phyloP scores from a whole-genome alignment of 2,113 vertebrate genomes.

The Bothrops jararaca region DNA sequence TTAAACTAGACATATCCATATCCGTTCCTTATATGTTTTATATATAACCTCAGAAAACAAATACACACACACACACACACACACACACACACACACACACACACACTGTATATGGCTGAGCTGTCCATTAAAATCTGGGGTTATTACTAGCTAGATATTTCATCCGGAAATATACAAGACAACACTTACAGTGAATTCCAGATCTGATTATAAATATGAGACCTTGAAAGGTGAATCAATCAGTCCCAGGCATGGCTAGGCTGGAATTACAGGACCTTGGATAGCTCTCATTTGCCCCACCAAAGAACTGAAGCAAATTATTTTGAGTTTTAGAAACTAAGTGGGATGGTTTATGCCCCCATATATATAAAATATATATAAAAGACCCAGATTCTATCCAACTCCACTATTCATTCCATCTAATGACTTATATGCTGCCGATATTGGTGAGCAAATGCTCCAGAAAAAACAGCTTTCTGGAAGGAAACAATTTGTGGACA shows the following conservation, averaged over 20 bases:
- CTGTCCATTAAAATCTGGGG: background rate
- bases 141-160: background rate
- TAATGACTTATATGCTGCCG: background rate
- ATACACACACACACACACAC: accelerated
- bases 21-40: too few relatives aligned
- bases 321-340: background rate
- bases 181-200: background rate
- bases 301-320: background rate
- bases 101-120: background rate
- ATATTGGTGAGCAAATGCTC: background rate
- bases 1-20: too few relatives aligned
- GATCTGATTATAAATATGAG: background rate
- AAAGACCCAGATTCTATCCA: background rate
- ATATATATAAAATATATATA: background rate
- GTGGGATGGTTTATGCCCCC: background rate
- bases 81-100: too few relatives aligned
- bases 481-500: background rate
- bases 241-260: background rate
- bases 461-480: background rate
- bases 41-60: too few relatives aligned
- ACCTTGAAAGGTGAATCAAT: background rate
- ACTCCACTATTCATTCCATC: background rate
- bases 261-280: constrained; percentile 5
- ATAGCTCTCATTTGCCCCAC: background rate
- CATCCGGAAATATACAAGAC: background rate